phyloP scores from a whole-genome alignment of 1,140 invertebrate genomes.

The Aphidius ervi region DNA sequence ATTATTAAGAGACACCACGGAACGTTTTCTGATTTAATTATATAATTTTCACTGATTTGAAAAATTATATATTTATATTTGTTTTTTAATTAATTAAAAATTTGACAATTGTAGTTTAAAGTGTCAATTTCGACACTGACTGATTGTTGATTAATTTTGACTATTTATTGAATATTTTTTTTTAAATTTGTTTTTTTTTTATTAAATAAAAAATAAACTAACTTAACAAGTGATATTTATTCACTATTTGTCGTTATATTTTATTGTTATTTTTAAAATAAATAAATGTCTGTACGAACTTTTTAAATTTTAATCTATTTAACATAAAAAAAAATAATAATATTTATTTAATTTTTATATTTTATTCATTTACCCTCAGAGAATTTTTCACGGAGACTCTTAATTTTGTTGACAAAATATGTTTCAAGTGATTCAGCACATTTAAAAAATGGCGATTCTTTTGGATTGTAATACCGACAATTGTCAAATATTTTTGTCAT shows the following conservation, averaged over 20 bases:
- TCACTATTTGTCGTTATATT: no score
- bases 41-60: not conserved
- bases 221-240: no score
- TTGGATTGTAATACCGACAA: conserved; percentile 94
- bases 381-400: conserved; percentile 75
- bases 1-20: not conserved
- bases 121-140: no score
- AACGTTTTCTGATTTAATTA: not conserved
- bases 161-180: no score
- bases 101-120: no score
- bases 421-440: conserved; percentile 92
- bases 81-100: no score
- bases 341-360: not conserved
- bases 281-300: no score
- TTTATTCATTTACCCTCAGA: conserved; percentile 56
- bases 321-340: conserved; percentile 27
- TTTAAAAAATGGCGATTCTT: conserved; percentile 91
- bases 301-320: conserved; percentile 27
- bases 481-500: conserved; percentile 99
- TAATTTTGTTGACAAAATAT: conserved; percentile 92
- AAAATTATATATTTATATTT: not conserved
- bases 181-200: no score
- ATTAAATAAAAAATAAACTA: no score
- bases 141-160: no score
- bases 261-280: no score